A percentile compares a stretch with the other conserved stretches of the same genome.
Conservation (phyloP, 2,113 vertebrate genomes). For the Sorex araneus region DNA sequence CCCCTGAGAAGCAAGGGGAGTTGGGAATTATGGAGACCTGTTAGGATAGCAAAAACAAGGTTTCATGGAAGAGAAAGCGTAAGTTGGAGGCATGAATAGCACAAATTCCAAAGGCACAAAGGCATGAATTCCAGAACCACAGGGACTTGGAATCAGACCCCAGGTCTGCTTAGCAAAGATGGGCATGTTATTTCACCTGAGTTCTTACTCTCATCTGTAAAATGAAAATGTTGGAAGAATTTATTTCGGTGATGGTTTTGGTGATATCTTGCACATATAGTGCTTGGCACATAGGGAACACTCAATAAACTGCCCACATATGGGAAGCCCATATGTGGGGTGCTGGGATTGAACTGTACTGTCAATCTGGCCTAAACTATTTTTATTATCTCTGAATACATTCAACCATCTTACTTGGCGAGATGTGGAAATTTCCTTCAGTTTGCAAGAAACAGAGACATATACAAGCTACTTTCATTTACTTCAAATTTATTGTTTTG, state of each 20-base stretch:
- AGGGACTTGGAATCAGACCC: background rate
- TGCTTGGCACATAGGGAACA: background rate
- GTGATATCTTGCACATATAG: background rate
- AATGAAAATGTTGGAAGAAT: background rate
- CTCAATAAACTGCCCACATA: background rate
- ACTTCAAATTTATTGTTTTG: no score
- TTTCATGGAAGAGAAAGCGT: background rate
- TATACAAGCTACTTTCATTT: background rate
- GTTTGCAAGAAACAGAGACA: slow-evolving; percentile 29
- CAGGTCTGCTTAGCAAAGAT: background rate
- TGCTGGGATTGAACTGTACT: no score
- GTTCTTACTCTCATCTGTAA: background rate
- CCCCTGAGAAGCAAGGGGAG: background rate
- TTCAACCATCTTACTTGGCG: background rate
- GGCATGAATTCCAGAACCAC: background rate
- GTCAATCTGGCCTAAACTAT: background rate
- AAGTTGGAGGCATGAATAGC: background rate
- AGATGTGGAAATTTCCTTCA: slow-evolving; percentile 4
- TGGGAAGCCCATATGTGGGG: no score
- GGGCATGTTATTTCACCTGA: background rate
- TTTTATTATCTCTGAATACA: slow-evolving; percentile 30
- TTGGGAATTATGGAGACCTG: background rate
- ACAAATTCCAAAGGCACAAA: background rate
- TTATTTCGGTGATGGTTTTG: background rate
- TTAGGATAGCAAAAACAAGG: background rate